Evolutionary conservation across 2,797 vertebrate genomes (phyloP), one percentile per base, ranked within the genome.

Genomic region (Australoheros facetus): DNA sequence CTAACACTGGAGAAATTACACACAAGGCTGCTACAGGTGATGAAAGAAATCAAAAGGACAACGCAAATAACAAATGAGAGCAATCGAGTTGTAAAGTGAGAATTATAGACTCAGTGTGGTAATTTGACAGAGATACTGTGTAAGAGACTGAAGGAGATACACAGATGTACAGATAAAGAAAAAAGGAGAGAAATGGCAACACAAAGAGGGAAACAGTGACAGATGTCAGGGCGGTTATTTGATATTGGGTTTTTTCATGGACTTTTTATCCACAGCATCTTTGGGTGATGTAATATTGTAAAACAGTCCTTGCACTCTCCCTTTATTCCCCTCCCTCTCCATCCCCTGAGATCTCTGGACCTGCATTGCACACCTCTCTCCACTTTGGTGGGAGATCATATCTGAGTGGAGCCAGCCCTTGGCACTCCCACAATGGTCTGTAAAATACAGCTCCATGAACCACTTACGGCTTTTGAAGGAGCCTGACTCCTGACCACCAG

Each of bases 371-470:
- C 85, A 80, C 78, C 81, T 73, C 74, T 77, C 78, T 79, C 71
- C 80, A 77, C 87, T 92, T 82, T 87, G 87, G 85, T 80, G 77
- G 81, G 80, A 91, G 92, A 93, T 94, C 79, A 89, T 91, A 93
- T 92, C 88, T 85, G 89, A 92, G 86, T 62, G 80, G 34, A 84
- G 82, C 73, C 16, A 70, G 87, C 90, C 87, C 79, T 87, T 85
- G 84, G 86, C 89, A 85, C 87, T 83, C 80, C 73, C 71, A 91
- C 89, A 91, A 89, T 88, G 83, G 83, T 59, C 85, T 75, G 87
- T 88, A 91, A 92, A 94, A 91, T 89, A 90, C 85, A 82, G 89
- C 88, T 94, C 93, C 93, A 92, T 93, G 91, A 92, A 92, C 85
- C 87, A 93, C 91, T 94, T 91, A 92, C 45, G 82, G 89, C 89